A percentile compares a stretch with the other conserved stretches of the same genome.
Evolutionary conservation across 2,888 invertebrate genomes (phyloP).

Genomic region (Apotomis capreana): DNA sequence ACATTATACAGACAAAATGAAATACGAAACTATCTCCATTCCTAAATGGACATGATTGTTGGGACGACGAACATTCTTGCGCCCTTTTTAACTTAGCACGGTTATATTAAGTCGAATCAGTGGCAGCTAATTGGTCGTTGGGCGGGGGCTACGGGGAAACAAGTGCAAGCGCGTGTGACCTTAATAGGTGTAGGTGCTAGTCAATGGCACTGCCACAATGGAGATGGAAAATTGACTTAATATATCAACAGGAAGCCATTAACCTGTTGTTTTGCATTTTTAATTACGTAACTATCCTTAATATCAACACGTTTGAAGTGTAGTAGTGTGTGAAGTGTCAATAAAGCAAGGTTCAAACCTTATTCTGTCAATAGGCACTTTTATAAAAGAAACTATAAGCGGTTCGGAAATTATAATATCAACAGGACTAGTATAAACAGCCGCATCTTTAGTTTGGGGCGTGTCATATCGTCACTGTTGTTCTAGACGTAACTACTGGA

Average conservation of each 20-base stretch:
- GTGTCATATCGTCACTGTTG: too few species aligned
- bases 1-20: neutral
- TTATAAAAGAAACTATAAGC: too few species aligned
- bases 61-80: neutral
- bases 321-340: too few species aligned
- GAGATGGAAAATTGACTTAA: neutral
- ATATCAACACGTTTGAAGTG: neutral
- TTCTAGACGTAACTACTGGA: too few species aligned
- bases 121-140: slow-evolving; percentile 25
- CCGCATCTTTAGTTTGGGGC: too few species aligned
- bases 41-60: neutral
- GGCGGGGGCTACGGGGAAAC: slow-evolving; percentile 12
- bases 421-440: too few species aligned
- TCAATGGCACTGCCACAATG: slow-evolving; percentile 10
- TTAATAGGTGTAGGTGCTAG: slow-evolving; percentile 12
- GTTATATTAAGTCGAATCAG: slow-evolving; percentile 61
- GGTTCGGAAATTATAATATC: too few species aligned
- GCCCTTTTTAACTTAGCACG: neutral
- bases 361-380: too few species aligned
- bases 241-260: slow-evolving; percentile 20
- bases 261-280: slow-evolving; percentile 11
- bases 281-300: neutral
- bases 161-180: slow-evolving; percentile 14
- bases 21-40: neutral
- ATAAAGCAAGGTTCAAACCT: neutral